Base-by-base conservation (phyloP, 2,888 invertebrate species). In the Calameuta filiformis region DNA sequence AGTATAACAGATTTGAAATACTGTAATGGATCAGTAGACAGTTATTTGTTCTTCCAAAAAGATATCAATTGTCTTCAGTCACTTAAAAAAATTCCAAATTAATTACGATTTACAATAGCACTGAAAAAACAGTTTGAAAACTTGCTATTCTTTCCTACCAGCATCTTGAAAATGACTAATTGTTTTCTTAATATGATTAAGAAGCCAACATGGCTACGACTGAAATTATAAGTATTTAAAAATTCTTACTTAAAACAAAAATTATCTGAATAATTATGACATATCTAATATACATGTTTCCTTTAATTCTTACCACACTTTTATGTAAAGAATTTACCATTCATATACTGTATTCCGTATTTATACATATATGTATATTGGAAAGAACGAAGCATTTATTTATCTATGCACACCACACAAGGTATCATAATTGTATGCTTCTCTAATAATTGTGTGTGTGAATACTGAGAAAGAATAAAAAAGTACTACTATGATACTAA, bases 401-500 rank as follows among this genome's bases (percentile, higher is more conserved):
- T 56, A 56, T 56, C 56, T 56, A 56, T 23, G 23, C 23, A 56
- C 23, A 15, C 23, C 56, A 9, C 23, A 56, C 9, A 56, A 56
- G 15, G 9, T 56, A 56, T 23, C 23, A 56, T 56, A 56, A 56
- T 23, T 9, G 23, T 56, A 56, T 56, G 56, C 56, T 56, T 56
- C 56, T 23, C 23, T 56, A 56, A 56, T 81, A 84, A 81, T 81
- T 81, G 83, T 87, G 83, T 86, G 85, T 74, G 82, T 82, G 83
- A 83, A 81, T 83, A 79, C 78, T 15, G 34, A 30, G 71, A 71
- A 71, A 79, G 80, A 79, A 81, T 80, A 82, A 87, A 85, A 87
- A 87, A 88, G 87, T 84, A 79, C 82, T 81, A 77, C 81, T 82
- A 82, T 79, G 77, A 75, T 76, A 80, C 76, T 81, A 78, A 12